Percentiles rank a stretch among this genome's conserved stretches.
phyloP scores from a whole-genome alignment of 2,888 invertebrate genomes.

The Teinopalpus imperialis region DNA sequence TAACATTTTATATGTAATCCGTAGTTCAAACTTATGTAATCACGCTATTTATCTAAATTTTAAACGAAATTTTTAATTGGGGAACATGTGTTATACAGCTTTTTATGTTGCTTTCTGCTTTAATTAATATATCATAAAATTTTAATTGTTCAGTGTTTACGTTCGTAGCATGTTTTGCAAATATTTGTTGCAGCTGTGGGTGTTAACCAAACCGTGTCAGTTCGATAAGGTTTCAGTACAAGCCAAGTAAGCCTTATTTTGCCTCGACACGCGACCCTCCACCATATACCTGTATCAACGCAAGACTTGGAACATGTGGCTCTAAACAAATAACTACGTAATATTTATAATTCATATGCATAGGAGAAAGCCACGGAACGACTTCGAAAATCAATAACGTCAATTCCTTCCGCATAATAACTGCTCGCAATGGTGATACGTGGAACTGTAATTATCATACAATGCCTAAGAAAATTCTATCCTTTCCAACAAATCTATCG shows the following conservation, averaged over 20 bases:
- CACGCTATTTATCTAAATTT: too few species aligned
- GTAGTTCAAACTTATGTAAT: too few species aligned
- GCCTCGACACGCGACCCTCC: constrained; percentile 63
- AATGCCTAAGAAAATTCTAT: constrained; percentile 34
- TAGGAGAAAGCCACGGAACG: constrained; percentile 11
- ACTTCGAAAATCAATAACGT: constrained; percentile 13
- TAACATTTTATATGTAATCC: too few species aligned
- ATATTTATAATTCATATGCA: constrained; percentile 16
- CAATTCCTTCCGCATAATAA: constrained; percentile 9
- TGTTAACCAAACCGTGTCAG: constrained; percentile 19
- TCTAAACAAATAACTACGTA: constrained; percentile 4
- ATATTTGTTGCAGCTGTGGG: constrained; percentile 20
- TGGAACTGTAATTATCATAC: constrained; percentile 24
- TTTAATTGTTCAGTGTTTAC: constrained; percentile 3
- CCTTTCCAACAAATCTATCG: constrained; percentile 51
- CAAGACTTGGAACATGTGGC: constrained; percentile 49
- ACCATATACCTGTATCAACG: constrained; percentile 35
- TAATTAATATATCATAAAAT: too few species aligned
- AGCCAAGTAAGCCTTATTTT: constrained; percentile 51
- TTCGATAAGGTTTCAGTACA: constrained; percentile 33
- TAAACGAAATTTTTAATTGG: too few species aligned
- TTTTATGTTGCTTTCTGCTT: too few species aligned
- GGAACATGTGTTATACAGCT: too few species aligned
- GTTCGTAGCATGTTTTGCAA: constrained; percentile 9
- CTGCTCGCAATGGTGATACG: constrained; percentile 6